Percentiles rank a stretch among this genome's conserved stretches.
phyloP scores from a whole-genome alignment of 2,888 invertebrate species.

The Trichacis sp. region DNA sequence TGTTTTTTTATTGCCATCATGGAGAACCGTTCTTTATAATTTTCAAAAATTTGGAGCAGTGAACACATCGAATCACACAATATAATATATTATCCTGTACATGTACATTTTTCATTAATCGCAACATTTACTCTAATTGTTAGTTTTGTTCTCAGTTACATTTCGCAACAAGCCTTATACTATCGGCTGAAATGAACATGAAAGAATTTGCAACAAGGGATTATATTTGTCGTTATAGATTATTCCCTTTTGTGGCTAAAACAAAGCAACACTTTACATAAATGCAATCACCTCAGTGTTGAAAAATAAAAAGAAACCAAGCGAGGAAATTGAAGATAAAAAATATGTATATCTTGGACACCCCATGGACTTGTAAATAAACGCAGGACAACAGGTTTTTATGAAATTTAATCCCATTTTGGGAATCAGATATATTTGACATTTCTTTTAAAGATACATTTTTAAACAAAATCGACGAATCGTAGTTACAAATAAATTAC shows the following conservation, averaged over 20 bases:
- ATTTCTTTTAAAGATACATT: constrained; percentile 21
- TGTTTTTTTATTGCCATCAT: constrained; percentile 41
- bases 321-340: constrained; percentile 1
- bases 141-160: constrained; percentile 25
- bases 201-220: constrained; percentile 16
- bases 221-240: constrained; percentile 27
- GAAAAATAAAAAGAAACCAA: constrained; percentile 17
- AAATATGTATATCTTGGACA: constrained; percentile 4
- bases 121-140: constrained; percentile 38
- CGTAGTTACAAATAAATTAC: constrained; percentile 13
- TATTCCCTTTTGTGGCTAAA: constrained; percentile 16
- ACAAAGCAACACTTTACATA: constrained; percentile 30
- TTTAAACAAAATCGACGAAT: constrained; percentile 9
- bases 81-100: constrained; percentile 48
- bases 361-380: constrained; percentile 13
- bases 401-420: constrained; percentile 24
- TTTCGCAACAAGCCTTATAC: constrained; percentile 21
- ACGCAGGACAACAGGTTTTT: constrained; percentile 15
- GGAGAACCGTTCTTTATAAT: constrained; percentile 44
- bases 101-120: constrained; percentile 43
- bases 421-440: constrained; percentile 39
- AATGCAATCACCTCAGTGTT: constrained; percentile 28
- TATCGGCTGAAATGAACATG: constrained; percentile 19
- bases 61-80: constrained; percentile 50
- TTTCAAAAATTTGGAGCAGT: constrained; percentile 40